Evolutionary conservation across 2,888 invertebrate species (phyloP), one percentile per base, ranked within the genome.

Genomic region (Trichacis sp.): DNA sequence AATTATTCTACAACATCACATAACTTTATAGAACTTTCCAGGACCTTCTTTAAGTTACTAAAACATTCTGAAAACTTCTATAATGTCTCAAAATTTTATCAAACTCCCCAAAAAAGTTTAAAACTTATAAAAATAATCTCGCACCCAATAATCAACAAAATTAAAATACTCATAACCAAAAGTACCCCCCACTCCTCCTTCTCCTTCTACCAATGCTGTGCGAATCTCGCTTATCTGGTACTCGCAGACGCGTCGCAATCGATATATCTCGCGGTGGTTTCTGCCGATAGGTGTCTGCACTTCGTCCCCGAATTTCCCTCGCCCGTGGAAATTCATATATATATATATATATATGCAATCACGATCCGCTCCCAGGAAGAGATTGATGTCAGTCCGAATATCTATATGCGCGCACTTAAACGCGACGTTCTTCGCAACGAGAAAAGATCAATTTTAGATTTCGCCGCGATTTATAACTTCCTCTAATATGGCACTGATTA

Each of bases 361-460:
- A 52, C 48, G 49, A 40, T 40, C 12, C 40, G 14, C 40, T 3
- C 15, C 15, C 24, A 30, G 61, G 61, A 52, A 51, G 48, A 61
- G 65, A 66, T 66, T 61, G 65, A 68, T 71, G 68, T 61, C 64
- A 65, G 58, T 17, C 46, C 68, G 40, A 63, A 71, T 73, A 70
- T 71, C 65, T 56, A 59, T 54, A 62, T 20, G 57, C 33, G 61
- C 33, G 61, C 63, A 68, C 69, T 68, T 70, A 67, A 65, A 70
- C 61, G 70, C 64, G 60, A 47, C 52, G 51, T 52, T 50, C 53
- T 56, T 46, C 49, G 46, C 55, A 42, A 29, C 53, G 45, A 83
- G 81, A 84, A 83, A 82, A 84, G 83, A 83, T 84, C 83, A 84
- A 84, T 84, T 84, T 83, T 82, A 83, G 84, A 84, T 84, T 83